phyloP scores from a whole-genome alignment of 2,797 vertebrate species.

The Myripristis murdjan region DNA sequence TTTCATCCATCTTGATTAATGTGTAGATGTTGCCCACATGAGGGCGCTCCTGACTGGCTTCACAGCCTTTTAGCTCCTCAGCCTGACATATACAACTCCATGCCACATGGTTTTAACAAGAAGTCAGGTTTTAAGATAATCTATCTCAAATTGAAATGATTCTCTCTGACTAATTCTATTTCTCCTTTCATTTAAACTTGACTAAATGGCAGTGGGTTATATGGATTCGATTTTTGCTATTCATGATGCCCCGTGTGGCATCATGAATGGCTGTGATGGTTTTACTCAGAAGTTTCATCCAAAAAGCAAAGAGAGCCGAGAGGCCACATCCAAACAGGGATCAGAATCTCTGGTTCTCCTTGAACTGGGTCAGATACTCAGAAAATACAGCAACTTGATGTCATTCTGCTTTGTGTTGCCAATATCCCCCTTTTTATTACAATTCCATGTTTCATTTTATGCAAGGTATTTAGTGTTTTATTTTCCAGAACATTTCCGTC shows the following conservation, averaged over 20 bases:
- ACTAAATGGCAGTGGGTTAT: no score
- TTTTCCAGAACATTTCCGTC: background rate
- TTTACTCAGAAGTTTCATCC: no score
- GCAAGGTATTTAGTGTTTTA: background rate
- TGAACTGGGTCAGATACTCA: no score
- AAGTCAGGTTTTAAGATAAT: background rate
- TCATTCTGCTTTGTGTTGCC: no score
- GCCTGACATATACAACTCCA: slow-evolving; percentile 50
- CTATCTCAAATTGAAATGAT: slow-evolving; percentile 31
- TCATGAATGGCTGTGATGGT: no score
- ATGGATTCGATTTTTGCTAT: background rate
- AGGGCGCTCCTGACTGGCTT: slow-evolving; percentile 36
- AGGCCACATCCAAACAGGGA: background rate
- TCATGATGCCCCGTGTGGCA: slow-evolving; percentile 9
- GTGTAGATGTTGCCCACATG: slow-evolving; percentile 35
- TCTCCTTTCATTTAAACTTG: no score
- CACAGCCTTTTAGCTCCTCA: slow-evolving; percentile 27
- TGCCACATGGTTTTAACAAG: slow-evolving; percentile 25
- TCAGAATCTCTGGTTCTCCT: background rate
- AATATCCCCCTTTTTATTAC: background rate
- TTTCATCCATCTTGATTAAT: background rate
- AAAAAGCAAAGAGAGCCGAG: background rate
- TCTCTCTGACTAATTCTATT: background rate
- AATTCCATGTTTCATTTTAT: no score
- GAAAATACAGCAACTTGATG: no score